Conservation (phyloP, 2,888 invertebrate species). For the Epinotia brunnichana region DNA sequence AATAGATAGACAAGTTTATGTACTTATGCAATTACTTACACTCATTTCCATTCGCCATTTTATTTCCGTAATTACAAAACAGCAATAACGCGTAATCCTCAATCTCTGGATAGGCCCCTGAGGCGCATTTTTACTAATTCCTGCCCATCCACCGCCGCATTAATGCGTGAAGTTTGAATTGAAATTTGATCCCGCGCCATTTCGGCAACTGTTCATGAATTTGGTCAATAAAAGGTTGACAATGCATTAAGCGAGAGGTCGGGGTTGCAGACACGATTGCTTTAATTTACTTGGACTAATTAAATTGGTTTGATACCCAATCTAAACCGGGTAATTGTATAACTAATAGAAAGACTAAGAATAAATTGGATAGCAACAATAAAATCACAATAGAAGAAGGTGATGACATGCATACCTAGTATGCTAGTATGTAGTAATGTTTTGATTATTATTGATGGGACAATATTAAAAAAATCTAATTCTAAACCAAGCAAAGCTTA, state of each 20-base stretch:
- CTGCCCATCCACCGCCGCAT: conserved; percentile 14
- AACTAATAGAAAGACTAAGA: neutral
- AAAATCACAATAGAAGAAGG: too few species aligned
- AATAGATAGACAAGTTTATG: too few species aligned
- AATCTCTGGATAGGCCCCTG: conserved; percentile 26
- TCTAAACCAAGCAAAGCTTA: too few species aligned
- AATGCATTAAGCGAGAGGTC: conserved; percentile 4
- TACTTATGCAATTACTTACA: conserved; percentile 9
- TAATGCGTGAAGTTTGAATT: conserved; percentile 41
- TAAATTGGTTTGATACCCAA: neutral
- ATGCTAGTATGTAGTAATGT: too few species aligned
- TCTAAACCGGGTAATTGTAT: neutral
- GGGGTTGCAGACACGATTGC: neutral
- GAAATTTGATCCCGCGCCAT: conserved; percentile 41
- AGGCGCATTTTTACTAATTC: conserved; percentile 42
- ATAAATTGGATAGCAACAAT: neutral
- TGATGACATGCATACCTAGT: too few species aligned
- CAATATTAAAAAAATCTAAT: too few species aligned
- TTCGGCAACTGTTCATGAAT: conserved; percentile 30
- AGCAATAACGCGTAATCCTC: conserved; percentile 13
- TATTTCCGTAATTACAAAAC: conserved; percentile 23
- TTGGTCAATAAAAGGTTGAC: conserved; percentile 33
- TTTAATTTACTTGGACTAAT: conserved; percentile 19
- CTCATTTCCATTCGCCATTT: conserved; percentile 12
- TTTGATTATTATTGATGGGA: too few species aligned